Evolutionary conservation across 2,797 vertebrate genomes (phyloP).

Genomic region (Trematomus bernacchii): DNA sequence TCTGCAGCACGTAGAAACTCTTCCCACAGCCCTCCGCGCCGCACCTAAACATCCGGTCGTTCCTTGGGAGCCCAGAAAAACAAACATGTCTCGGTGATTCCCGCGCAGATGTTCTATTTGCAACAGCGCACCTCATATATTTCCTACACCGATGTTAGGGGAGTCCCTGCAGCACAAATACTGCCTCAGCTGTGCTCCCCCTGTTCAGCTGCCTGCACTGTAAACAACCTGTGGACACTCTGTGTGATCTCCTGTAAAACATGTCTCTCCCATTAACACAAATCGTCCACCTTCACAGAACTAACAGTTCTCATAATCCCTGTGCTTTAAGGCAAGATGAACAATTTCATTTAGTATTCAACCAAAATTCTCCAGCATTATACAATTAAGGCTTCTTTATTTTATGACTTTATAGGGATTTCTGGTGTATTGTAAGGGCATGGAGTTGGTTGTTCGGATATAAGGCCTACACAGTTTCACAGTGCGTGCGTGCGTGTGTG

Average conservation of each 20-base stretch:
- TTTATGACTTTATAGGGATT: background rate
- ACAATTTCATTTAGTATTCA: background rate
- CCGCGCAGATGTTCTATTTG: constrained; percentile 3
- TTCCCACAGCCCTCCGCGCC: constrained; percentile 97
- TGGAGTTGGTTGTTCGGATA: background rate
- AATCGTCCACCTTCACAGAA: background rate
- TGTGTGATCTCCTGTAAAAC: background rate
- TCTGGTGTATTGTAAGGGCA: background rate
- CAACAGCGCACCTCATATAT: constrained; percentile 23
- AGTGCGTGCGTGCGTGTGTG: fast-evolving
- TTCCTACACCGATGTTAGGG: too few species aligned
- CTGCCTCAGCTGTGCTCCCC: constrained; percentile 6
- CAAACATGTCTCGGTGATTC: constrained; percentile 6
- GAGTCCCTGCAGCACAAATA: constrained; percentile 3
- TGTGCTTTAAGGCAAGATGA: background rate
- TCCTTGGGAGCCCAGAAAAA: constrained; percentile 81
- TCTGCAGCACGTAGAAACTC: constrained; percentile 98
- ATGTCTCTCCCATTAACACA: background rate
- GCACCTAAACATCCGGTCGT: constrained; percentile 96
- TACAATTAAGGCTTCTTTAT: background rate
- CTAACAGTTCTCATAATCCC: background rate
- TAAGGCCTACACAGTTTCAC: background rate
- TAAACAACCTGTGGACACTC: constrained; percentile 29
- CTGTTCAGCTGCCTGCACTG: constrained; percentile 4
- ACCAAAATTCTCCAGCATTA: background rate